Evolutionary conservation across 2,797 vertebrate species (phyloP), one percentile per base, ranked within the genome.

Genomic region (Enteromius thamalakanensis): DNA sequence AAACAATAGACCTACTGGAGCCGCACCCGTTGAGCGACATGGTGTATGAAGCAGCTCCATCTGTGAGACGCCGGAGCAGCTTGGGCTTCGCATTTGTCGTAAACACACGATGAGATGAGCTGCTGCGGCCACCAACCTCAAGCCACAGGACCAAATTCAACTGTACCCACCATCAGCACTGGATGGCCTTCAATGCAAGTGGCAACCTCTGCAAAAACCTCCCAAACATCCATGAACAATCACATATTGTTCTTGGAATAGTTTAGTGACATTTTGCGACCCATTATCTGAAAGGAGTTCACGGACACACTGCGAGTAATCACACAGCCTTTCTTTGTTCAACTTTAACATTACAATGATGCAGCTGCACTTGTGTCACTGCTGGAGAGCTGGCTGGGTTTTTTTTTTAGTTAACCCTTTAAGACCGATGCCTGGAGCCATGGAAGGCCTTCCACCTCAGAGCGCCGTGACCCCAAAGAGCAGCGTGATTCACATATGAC

Each of bases 1-100:
- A 83, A 81, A 88, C 84, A 88, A 88, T 83, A 86, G 83, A 76
- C 65, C 75, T 74, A 40, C 64, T 37, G 76, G 29, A 65, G 70
- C 77, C 37, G 60, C 32, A 78, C 42, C 69, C 85, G 51, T 65
- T 34, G 42, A 34, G 65, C 51, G 34, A 58, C 68, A 67, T 60
- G 45, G 23, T 62, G 72, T 49, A 62, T 49, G 72, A 69, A 76
- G 49, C 64, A 10, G 19, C 34, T 51, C 71, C 34, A 65, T 65
- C 58, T 81, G 83, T 10, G 49, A 80, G 53, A 51, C 72, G 80
- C 72, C 32, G 47, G 42, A 75, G 75, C 77, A 86, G 85, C 70
- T 67, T 53, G 23, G 29, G 47, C 51, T 21, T 40, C 15, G 49
- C 76, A 26, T 55, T 82, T 47, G 74, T 47, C 17, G 49, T 69